phyloP scores from a whole-genome alignment of 2,113 vertebrate genomes.

The Sebastes schlegelii region DNA sequence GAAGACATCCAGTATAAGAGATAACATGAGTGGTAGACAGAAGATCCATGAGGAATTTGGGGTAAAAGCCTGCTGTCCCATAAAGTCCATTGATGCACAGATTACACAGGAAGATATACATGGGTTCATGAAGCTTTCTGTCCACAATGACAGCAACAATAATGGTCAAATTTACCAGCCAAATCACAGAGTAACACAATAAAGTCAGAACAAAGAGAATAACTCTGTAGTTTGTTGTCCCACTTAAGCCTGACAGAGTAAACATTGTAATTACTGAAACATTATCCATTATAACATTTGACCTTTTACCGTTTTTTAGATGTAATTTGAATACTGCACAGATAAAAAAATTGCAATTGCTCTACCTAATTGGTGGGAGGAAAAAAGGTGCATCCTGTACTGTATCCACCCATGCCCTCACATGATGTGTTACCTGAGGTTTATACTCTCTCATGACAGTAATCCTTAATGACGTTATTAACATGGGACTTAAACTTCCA shows the following conservation, averaged over 20 bases:
- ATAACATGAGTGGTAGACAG: conserved; percentile 42
- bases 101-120: conserved; percentile 66
- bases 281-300: conserved; percentile 40
- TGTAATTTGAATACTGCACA: background rate
- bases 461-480: background rate
- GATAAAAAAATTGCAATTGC: background rate
- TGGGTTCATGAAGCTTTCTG: conserved; percentile 62
- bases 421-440: background rate
- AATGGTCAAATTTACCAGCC: conserved; percentile 48
- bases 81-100: conserved; percentile 67
- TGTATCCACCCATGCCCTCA: background rate
- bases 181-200: conserved; percentile 62
- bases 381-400: background rate
- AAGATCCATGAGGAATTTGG: conserved; percentile 62
- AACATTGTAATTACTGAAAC: conserved; percentile 44
- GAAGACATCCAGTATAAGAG: conserved; percentile 58
- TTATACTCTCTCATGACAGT: background rate
- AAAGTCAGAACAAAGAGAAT: conserved; percentile 51
- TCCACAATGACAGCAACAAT: conserved; percentile 43
- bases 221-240: conserved; percentile 7
- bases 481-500: background rate
- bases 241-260: conserved; percentile 52
- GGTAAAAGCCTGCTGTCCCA: conserved; percentile 62
- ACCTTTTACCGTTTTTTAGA: background rate
- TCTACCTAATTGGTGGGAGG: background rate